These are phyloP conservation scores for Lordiphosa collinella DNA, from an alignment of 1,140 invertebrate genomes.

Conservation along the genomic window DNA sequence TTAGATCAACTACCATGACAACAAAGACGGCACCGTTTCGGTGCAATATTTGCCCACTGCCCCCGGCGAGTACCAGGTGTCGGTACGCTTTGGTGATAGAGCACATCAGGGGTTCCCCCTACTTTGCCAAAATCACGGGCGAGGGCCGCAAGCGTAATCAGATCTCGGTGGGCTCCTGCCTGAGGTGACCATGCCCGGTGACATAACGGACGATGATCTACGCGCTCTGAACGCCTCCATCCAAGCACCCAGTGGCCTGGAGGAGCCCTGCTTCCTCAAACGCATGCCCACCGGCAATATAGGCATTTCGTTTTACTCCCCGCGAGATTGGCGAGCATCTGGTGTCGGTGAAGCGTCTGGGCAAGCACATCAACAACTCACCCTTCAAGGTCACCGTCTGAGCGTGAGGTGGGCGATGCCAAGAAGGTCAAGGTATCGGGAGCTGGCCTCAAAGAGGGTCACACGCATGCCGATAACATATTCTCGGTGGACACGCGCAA, in stretches of 20 bases:
- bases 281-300: slow-evolving; percentile 96
- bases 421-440: slow-evolving; percentile 96
- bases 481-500: slow-evolving; percentile 97
- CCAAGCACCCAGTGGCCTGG: slow-evolving; percentile 94
- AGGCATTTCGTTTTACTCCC: slow-evolving; percentile 98
- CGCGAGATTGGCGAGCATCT: slow-evolving; percentile 95
- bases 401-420: slow-evolving; percentile 96
- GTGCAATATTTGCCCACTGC: slow-evolving; percentile 96
- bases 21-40: slow-evolving; percentile 96
- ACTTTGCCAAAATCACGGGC: slow-evolving; percentile 92
- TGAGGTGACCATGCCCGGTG: slow-evolving; percentile 95
- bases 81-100: slow-evolving; percentile 96
- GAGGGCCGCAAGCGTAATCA: slow-evolving; percentile 97
- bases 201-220: slow-evolving; percentile 95
- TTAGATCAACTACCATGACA: slow-evolving; percentile 92
- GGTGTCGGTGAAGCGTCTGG: slow-evolving; percentile 96
- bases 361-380: slow-evolving; percentile 96
- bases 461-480: slow-evolving; percentile 94
- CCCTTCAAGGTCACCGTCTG: slow-evolving; percentile 98
- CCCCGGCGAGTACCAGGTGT: slow-evolving; percentile 98
- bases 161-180: slow-evolving; percentile 97
- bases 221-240: slow-evolving; percentile 96
- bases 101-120: slow-evolving; percentile 98
- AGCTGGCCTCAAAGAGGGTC: slow-evolving; percentile 91
- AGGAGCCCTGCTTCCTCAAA: slow-evolving; percentile 98